Evolutionary conservation across 2,797 vertebrate genomes (phyloP), one percentile per base, ranked within the genome.

Genomic region (Falco concolor): DNA sequence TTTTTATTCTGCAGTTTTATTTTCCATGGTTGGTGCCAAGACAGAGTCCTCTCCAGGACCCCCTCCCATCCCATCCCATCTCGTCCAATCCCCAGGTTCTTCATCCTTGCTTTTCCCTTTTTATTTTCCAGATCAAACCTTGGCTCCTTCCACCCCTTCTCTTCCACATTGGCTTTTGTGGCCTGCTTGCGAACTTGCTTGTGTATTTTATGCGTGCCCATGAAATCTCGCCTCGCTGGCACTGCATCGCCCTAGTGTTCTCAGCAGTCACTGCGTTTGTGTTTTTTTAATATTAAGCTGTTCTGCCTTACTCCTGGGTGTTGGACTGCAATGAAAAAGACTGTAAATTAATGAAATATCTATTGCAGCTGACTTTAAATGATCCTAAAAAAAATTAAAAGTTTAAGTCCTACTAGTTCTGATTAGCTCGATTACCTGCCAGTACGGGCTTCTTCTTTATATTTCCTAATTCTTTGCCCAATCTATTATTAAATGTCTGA

Each of bases 1-100:
- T 93, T 96, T 98, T 98, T 96, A 97, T 96, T 97, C 97, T 96
- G 93, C 92, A 97, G 96, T 98, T 98, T 97, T 96, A 97, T 98
- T 98, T 98, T 98, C 98, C 98, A 97, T 13, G 89, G 87, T 77
- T 93, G 78, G 90, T 98, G 98, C 98, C 98, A 98, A 98, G 95
- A 89, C 93, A 94, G 88, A 98, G 96, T 97, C 97, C 97, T 98
- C 97, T 98, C 98, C 98, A 98, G 97, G 97, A 98, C 96, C 97
- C 97, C 97, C 95, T 97, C 96, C 96, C 96, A 93, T 88, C 91
- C 88, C 91, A 91, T 93, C 92, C 88, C 94, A 82, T 87, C 84
- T 84, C 76, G 3, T 95, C 95, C 95, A 96, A 94, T 93, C 83
- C 81, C 89, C 88, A 89, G 72, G 38, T 92, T 94, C 89, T 91